Evolutionary conservation across 2,888 invertebrate genomes (phyloP), one percentile per base, ranked within the genome.

Genomic region (Cheilosia vernalis): DNA sequence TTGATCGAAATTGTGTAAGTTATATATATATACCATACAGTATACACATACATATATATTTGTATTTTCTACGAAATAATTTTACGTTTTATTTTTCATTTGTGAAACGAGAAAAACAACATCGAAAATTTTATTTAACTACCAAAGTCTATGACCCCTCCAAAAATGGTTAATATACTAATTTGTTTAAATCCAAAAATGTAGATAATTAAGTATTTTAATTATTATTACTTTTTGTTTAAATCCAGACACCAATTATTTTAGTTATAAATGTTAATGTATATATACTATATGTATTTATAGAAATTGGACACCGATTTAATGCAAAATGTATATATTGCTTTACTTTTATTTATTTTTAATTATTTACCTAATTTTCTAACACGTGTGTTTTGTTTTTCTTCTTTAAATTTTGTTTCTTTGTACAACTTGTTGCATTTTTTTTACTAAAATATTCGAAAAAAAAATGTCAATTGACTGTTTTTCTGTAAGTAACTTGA

Each of bases 121-220:
- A 82, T 82, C 78, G 74, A 87, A 81, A 88, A 87, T 87, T 88
- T 88, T 82, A 88, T 88, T 88, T 88, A 88, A 87, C 87, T 88
- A 88, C 87, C 74, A 81, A 91, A 91, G 91, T 91, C 91, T 91
- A 91, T 90, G 90, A 90, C 90, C 91, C 91, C 91, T 91, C 91
- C 91, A 90, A 89, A 87, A 85, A 77, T 77, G 87, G 78, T 82
- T 77, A 72, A 78, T 78, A 55, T 87, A 87, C 87, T 88, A 87
- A 61, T 58, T 86, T 81, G 37, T 76, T 84, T 78, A 49, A 63
- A 77, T 78, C 64, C 70, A 81, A 84, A 78, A 77, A 66, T 81
- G 66, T 80, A 82, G 66, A 74, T 79, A 84, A 74, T 87, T 84
- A 63, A 67, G 66, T 76, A 63, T 51, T 49, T 61, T 60, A 51